These are phyloP conservation scores for Laticauda colubrina DNA, from an alignment of 2,113 vertebrate species.

Conservation along the genomic window DNA sequence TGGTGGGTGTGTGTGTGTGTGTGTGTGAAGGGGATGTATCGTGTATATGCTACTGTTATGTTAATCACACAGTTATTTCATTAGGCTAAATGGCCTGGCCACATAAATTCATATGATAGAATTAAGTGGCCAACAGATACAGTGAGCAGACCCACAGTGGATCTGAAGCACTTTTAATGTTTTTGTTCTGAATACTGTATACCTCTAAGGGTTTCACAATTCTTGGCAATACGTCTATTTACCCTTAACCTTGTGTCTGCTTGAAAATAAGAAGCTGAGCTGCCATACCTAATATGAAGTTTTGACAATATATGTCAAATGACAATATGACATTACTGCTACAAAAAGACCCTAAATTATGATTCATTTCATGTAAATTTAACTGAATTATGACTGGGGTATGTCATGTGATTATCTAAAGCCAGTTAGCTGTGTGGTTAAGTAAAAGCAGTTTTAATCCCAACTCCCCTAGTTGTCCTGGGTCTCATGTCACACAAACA, in stretches of 20 bases:
- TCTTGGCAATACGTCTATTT: background rate
- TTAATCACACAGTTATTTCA: background rate
- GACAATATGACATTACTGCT: too few relatives aligned
- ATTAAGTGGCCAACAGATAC: background rate
- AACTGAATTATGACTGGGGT: background rate
- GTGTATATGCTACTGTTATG: background rate
- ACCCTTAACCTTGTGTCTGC: background rate
- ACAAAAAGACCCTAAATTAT: background rate
- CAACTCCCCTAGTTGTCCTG: background rate
- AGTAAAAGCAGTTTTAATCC: background rate
- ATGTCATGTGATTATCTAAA: background rate
- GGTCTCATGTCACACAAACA: background rate
- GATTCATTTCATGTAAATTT: background rate
- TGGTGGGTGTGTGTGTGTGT: background rate
- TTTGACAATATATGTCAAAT: background rate
- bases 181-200: background rate
- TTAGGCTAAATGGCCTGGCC: background rate
- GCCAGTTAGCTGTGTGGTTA: background rate
- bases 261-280: background rate
- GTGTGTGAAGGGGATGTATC: background rate
- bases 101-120: background rate
- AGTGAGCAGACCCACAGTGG: background rate
- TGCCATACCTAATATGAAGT: background rate
- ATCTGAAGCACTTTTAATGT: background rate
- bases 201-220: background rate